Base-by-base conservation (phyloP, 2,797 vertebrate species). In the Garrulus glandarius region DNA sequence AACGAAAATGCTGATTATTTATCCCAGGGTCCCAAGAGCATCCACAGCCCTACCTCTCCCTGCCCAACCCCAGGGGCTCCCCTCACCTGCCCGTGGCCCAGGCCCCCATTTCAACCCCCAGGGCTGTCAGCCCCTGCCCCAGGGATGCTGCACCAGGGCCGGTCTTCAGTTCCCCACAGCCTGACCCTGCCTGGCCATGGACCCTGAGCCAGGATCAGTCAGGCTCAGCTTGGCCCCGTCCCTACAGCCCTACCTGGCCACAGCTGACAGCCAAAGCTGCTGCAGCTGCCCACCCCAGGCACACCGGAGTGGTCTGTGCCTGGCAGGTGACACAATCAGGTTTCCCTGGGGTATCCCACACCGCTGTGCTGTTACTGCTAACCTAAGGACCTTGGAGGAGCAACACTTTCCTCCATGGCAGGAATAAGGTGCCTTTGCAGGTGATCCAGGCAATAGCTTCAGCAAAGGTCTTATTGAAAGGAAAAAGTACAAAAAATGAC, bases 31-130 rank as follows among this genome's bases (percentile, higher is more conserved):
- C 15, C 4, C 17, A 6, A 68, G 19, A 63, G 5, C 39, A 57
- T 6, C 37, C 37, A 34, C 20, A 67, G 30, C 3, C 19, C 24
- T 50, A 10, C 19, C 27, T n/a, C 4, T 43, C 15, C 16, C 59
- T 64, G 50, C 29, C 39, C 34, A 12, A 2, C 0, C 7, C 5
- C 1, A 0, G 9, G 37, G 14, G 3, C 7, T 7, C 1, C 47
- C 15, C 13, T 9, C 10, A 5, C 16, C 32, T 26, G 3, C 18
- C 23, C n/a, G 5, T 1, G 3, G 30, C 27, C 30, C 50, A 52
- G 29, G 34, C 15, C 29, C 11, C 11, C 4, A 30, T 27, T 12
- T 39, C 22, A 39, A 1, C 7, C 10, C 5, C 5, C 11, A 15
- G 29, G 11, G 21, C 8, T 10, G 4, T 15, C 52, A 56, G 11